A percentile compares a stretch with the other conserved stretches of the same genome.
Evolutionary conservation across 1,140 invertebrate species (phyloP).

Genomic region (Pectinophora gossypiella): DNA sequence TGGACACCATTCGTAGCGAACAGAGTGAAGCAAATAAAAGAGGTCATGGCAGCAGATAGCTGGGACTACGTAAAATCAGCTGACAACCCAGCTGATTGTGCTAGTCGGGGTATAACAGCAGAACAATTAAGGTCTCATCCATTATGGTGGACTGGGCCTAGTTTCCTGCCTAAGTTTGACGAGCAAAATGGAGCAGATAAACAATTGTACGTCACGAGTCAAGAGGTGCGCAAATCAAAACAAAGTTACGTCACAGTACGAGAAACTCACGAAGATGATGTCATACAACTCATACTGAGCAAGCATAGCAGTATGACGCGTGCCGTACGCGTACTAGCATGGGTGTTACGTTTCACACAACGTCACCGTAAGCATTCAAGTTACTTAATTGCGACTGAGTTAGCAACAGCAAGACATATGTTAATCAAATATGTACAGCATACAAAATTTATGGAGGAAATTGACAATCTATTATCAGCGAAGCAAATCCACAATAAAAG

Average conservation of each 20-base stretch:
- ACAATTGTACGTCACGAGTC: background rate
- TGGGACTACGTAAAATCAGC: conserved; percentile 12
- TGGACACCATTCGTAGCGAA: conserved; percentile 16
- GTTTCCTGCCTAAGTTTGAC: background rate
- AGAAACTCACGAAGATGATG: background rate
- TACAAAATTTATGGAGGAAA: conserved; percentile 9
- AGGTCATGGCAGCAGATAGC: conserved; percentile 5
- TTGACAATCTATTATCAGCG: background rate
- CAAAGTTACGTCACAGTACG: conserved; percentile 3
- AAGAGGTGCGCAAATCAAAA: conserved; percentile 4
- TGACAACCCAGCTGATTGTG: conserved; percentile 26
- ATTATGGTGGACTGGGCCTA: conserved; percentile 17
- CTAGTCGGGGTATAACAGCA: conserved; percentile 25
- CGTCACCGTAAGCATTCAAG: background rate
- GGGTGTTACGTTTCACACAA: conserved; percentile 7
- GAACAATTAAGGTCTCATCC: conserved; percentile 9
- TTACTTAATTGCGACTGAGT: conserved; percentile 6
- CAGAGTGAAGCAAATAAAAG: conserved; percentile 8
- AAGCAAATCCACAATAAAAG: conserved; percentile 3
- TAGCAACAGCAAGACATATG: conserved; percentile 3
- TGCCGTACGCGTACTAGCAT: conserved; percentile 7
- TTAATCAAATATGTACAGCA: conserved; percentile 13
- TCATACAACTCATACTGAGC: conserved; percentile 6
- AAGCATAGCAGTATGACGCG: conserved; percentile 8
- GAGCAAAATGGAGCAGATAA: background rate